Percentiles rank a stretch among this genome's conserved stretches.
These are phyloP conservation scores for Bothrops jararaca DNA, from an alignment of 2,113 vertebrate species.

Conservation along the genomic window DNA sequence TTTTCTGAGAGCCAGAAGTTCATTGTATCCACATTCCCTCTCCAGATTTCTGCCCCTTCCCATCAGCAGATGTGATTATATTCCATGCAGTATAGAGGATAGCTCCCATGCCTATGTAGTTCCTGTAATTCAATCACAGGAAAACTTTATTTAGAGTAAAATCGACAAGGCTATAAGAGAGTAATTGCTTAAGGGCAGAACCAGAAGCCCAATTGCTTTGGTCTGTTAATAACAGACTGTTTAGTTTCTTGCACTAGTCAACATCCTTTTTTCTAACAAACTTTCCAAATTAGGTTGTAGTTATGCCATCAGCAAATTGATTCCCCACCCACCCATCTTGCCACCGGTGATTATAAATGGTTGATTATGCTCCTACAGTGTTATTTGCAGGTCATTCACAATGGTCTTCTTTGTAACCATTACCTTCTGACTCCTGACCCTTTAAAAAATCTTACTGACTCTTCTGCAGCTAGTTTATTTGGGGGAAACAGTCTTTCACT, in stretches of 20 bases:
- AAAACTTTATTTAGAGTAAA: slow-evolving; percentile 17
- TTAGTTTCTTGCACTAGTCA: slow-evolving; percentile 7
- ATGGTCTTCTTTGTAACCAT: not conserved
- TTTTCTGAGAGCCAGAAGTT: not conserved
- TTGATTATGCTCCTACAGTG: not conserved
- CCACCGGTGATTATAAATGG: not conserved
- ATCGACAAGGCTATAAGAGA: not conserved
- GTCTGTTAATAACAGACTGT: slow-evolving; percentile 5
- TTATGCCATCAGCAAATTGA: slow-evolving; percentile 9
- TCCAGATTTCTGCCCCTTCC: not conserved
- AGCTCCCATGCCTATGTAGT: not conserved
- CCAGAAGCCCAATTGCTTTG: not conserved
- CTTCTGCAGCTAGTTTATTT: not conserved
- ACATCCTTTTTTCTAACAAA: slow-evolving; percentile 14
- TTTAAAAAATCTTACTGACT: not conserved
- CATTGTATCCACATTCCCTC: not conserved
- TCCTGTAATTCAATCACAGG: slow-evolving; percentile 26
- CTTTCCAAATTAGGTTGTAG: not conserved
- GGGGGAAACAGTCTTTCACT: not conserved
- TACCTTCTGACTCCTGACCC: too few relatives aligned
- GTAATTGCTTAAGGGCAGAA: not conserved
- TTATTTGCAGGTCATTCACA: not conserved
- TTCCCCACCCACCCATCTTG: not conserved
- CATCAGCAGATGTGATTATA: not conserved
- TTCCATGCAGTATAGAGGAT: not conserved